phyloP scores from a whole-genome alignment of 1,140 invertebrate genomes.

The Drosophila athabasca region DNA sequence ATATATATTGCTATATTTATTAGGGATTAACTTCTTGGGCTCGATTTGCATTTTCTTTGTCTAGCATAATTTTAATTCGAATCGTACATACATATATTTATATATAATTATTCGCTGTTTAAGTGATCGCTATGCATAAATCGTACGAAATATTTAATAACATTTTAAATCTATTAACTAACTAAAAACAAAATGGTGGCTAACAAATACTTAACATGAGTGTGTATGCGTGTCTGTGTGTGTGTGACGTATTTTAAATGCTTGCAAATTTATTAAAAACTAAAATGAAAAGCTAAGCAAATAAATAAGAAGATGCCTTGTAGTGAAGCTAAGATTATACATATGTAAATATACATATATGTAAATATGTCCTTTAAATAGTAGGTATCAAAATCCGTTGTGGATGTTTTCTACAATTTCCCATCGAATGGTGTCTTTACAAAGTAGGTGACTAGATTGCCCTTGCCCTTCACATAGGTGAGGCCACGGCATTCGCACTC shows the following conservation, averaged over 20 bases:
- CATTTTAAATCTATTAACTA: slow-evolving; percentile 53
- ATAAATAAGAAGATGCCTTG: slow-evolving; percentile 73
- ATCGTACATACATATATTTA: slow-evolving; percentile 26
- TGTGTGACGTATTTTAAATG: slow-evolving; percentile 63
- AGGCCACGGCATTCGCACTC: slow-evolving; percentile 93
- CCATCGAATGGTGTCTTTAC: slow-evolving; percentile 91
- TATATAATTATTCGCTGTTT: slow-evolving; percentile 77
- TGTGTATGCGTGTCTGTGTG: slow-evolving; percentile 11
- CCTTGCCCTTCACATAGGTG: slow-evolving; percentile 97
- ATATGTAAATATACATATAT: slow-evolving; percentile 46
- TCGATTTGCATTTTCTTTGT: slow-evolving; percentile 59
- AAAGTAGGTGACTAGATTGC: slow-evolving; percentile 95
- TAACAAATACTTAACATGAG: slow-evolving; percentile 57
- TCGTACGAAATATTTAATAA: slow-evolving; percentile 64
- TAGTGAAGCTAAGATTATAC: slow-evolving; percentile 51
- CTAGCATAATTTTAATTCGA: slow-evolving; percentile 47
- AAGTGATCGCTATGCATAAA: slow-evolving; percentile 62
- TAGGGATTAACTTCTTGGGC: slow-evolving; percentile 38
- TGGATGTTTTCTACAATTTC: slow-evolving; percentile 78
- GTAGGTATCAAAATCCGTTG: slow-evolving; percentile 48
- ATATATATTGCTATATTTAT: slow-evolving; percentile 17
- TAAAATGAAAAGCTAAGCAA: slow-evolving; percentile 60
- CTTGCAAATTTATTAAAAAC: slow-evolving; percentile 61
- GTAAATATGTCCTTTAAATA: slow-evolving; percentile 46
- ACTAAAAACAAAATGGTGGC: slow-evolving; percentile 56